Base-by-base conservation (phyloP, 2,113 vertebrate species). In the Carassius gibelio region DNA sequence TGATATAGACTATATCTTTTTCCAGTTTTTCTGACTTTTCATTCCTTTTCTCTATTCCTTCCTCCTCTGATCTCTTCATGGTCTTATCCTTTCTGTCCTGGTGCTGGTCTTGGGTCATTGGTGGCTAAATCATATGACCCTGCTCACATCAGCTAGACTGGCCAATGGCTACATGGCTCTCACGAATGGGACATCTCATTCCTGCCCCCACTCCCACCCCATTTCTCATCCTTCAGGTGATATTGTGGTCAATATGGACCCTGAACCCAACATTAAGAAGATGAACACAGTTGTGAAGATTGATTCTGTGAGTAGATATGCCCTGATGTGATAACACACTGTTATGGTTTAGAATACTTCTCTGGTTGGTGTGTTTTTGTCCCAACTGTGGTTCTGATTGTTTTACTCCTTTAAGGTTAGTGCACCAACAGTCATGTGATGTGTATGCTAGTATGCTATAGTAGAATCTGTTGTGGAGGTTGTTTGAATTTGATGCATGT, bases 281-380 rank as follows among this genome's bases (percentile, higher is more conserved):
- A 96, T 98, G 95, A 97, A 99, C 74, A 99, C 98, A 0, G 94
- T 98, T 83, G 98, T 99, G 91, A 98, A 97, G 89, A 92, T 99
- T 87, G 98, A 99, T 0, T 95, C 97, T 66, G 98, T 99, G 94
- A 97, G 97, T 90, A 21, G 71, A 74, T 75, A 2, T 7, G 48
- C 10, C 17, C 57, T 55, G 55, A 13, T 50, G 48, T 50, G 48
- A 50, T 3, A 50, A 50, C 48, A 50, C 48, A 4, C 48, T 75
- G 59, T 80, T 78, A 34, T 57, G 4, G 11, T 45, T 78, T 9
- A 10, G 42, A 45, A 45, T 45, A 45, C 42, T 45, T 9, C 42
- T 45, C 11, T 71, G 7, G 77, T 78, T 84, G 30, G 59, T n/a
- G 34, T 81, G 48, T 52, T 57, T 81, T 50, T 69, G 19, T 82